A percentile compares a stretch with the other conserved stretches of the same genome.
phyloP scores from a whole-genome alignment of 2,888 invertebrate species.

The Apocheima hispidaria region DNA sequence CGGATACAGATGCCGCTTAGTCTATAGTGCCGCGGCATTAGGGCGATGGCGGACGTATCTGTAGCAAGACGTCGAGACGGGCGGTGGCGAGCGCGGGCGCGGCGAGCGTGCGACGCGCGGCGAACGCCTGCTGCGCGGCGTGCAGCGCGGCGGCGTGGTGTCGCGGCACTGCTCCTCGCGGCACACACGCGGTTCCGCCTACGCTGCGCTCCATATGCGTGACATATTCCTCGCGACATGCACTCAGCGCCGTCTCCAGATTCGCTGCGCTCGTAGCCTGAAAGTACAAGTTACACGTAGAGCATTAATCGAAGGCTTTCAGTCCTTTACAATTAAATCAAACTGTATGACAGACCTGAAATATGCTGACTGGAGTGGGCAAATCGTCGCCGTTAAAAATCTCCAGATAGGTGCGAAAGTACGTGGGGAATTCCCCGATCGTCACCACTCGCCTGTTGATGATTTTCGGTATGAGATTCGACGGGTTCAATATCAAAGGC shows the following conservation, averaged over 20 bases:
- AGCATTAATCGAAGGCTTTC: not conserved
- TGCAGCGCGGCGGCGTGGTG: conserved; percentile 82
- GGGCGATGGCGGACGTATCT: too few species aligned
- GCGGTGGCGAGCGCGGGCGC: conserved; percentile 6
- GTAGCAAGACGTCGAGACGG: conserved; percentile 11
- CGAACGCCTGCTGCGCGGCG: conserved; percentile 81
- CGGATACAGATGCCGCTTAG: too few species aligned
- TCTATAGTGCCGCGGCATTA: too few species aligned
- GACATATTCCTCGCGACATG: conserved; percentile 38
- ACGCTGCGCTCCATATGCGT: conserved; percentile 33
- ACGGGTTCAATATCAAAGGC: conserved; percentile 86
- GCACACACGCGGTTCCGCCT: conserved; percentile 79
- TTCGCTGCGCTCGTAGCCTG: conserved; percentile 23
- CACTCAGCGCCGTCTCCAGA: conserved; percentile 47
- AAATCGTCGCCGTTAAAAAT: conserved; percentile 98
- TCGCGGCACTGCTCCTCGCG: conserved; percentile 17
- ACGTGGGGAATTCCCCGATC: conserved; percentile 94
- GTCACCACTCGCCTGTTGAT: conserved; percentile 90
- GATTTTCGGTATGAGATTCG: conserved; percentile 79
- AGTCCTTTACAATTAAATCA: not conserved
- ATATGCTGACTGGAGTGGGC: conserved; percentile 97
- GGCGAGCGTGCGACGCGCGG: conserved; percentile 48
- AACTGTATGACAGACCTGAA: conserved; percentile 86
- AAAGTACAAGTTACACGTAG: not conserved
- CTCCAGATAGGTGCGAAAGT: conserved; percentile 98